Base-by-base conservation (phyloP, 30 jellyfish, hydroid and myxozoan genomes). In the Mastigias papua region DNA sequence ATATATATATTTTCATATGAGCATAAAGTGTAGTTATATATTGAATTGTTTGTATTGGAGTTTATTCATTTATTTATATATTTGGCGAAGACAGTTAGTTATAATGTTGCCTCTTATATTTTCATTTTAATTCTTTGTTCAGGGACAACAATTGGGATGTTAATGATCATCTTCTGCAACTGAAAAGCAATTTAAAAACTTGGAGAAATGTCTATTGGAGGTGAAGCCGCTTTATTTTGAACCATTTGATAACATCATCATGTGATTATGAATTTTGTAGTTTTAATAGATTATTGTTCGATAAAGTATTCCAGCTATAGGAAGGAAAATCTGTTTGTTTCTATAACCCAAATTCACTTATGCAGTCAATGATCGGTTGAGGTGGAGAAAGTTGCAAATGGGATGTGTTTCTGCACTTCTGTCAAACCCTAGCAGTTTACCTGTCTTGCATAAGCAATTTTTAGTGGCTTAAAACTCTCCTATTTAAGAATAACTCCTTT, bases 191-290 rank as follows among this genome's bases (percentile, higher is more conserved):
- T 22, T 37, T 89, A 48, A 94, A 89, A 51, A 69, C 97, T 0
- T 94, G 99, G 99, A 84, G 97, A 63, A 67, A 72, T 61, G 99
- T 94, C 6, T 94, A 67, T 48, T 94, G 97, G 99, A 94, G 99
- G 99, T 94, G 84, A 21, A 9, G 19, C 67, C 5, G 27, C 25
- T 5, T 51, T 51, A 5, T 37, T 37, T 37, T 37, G 10, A 37
- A 37, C 54, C 11, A 37, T 37, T 37, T 37, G n/a, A n/a, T 37
- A 37, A 11, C 11, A 37, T 37, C 54, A 3, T 37, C 11, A 11
- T 3, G 5, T 37, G 54, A 3, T 5, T 5, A 11, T 11, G 54
- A 3, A 11, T 37, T 37, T 37, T 37, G 54, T 11, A 37, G 5
- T 37, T 37, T n/a, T n/a, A n/a, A n/a, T n/a, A n/a, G n/a, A n/a